phyloP scores from a whole-genome alignment of 2,888 invertebrate genomes.

The Frankliniella fusca region DNA sequence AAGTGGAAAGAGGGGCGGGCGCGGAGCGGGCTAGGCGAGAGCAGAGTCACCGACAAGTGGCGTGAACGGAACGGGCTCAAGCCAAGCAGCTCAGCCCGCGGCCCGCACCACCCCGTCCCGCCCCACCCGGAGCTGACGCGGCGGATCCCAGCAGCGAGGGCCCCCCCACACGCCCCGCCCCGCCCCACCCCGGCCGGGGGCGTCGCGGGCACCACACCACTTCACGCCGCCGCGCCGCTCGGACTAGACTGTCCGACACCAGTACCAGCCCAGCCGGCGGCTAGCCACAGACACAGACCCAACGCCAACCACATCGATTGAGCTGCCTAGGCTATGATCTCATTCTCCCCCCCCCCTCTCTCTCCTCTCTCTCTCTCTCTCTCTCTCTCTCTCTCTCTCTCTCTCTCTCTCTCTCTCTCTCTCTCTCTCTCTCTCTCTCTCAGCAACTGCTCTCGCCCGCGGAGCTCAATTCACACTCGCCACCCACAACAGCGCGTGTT shows the following conservation, averaged over 20 bases:
- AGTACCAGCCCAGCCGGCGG: not conserved
- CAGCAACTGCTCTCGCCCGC: not conserved
- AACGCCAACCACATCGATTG: not conserved
- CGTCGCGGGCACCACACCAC: not conserved
- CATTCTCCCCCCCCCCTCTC: not conserved
- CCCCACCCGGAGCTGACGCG: too few relatives aligned
- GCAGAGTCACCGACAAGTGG: too few relatives aligned
- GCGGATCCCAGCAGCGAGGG: too few relatives aligned
- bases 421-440: not conserved
- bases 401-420: constrained; percentile 18
- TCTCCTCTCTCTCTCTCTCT: not conserved
- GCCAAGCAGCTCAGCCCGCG: too few relatives aligned
- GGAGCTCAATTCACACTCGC: not conserved
- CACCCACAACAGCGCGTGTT: not conserved
- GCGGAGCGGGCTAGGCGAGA: not conserved
- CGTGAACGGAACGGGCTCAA: too few relatives aligned
- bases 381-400: not conserved
- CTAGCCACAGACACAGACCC: not conserved
- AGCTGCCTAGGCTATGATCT: not conserved
- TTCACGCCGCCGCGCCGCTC: not conserved
- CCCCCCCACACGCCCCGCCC: too few relatives aligned
- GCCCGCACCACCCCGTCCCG: too few relatives aligned
- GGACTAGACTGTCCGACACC: not conserved
- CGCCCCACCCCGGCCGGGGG: not conserved
- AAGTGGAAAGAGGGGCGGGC: not conserved